Conservation (phyloP, 2,888 invertebrate genomes). For the Nysson spinosus region DNA sequence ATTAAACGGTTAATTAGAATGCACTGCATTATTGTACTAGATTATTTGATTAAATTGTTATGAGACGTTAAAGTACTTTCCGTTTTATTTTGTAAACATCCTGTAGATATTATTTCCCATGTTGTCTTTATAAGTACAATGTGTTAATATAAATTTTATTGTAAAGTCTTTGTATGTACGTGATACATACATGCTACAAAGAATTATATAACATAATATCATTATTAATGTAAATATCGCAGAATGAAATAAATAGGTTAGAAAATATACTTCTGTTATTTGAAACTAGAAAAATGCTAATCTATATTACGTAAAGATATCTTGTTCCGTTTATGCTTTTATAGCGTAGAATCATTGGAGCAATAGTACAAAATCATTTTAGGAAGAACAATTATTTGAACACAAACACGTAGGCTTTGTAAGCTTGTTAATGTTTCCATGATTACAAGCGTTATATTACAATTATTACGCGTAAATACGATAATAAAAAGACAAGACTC, state of each 20-base stretch:
- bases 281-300: constrained; percentile 12
- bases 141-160: too few relatives aligned
- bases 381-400: too few relatives aligned
- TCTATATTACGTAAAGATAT: constrained; percentile 19
- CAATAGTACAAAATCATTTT: too few relatives aligned
- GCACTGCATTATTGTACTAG: neutral
- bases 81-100: too few relatives aligned
- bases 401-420: too few relatives aligned
- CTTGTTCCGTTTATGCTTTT: neutral
- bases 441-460: constrained; percentile 12
- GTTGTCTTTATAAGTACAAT: too few relatives aligned
- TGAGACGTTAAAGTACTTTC: neutral
- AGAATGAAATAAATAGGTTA: constrained; percentile 22
- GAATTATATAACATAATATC: neutral
- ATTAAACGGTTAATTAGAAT: neutral
- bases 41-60: neutral
- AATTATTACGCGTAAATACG: constrained; percentile 27
- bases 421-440: constrained; percentile 13
- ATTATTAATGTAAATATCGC: too few relatives aligned
- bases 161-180: too few relatives aligned
- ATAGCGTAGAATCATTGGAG: neutral
- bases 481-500: constrained; percentile 15
- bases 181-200: too few relatives aligned
- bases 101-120: too few relatives aligned
- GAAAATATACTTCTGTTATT: too few relatives aligned